A percentile compares a stretch with the other conserved stretches of the same genome.
Conservation (phyloP, 1,140 invertebrate genomes). For the Drosophila rhopaloa region DNA sequence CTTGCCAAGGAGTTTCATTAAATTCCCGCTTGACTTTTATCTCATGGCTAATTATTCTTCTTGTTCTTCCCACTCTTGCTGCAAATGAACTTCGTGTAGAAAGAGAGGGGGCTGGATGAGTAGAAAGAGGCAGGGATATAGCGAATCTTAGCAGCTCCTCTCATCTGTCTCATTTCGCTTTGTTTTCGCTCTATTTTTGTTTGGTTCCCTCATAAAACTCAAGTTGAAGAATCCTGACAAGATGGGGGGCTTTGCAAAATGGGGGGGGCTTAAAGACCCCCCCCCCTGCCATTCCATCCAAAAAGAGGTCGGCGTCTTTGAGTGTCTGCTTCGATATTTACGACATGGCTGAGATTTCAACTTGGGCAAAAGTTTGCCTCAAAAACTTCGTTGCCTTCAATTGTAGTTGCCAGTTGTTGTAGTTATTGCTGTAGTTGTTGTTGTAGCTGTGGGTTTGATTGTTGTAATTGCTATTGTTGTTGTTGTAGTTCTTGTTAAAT, state of each 20-base stretch:
- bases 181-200: slow-evolving; percentile 39
- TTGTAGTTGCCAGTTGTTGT: slow-evolving; percentile 15
- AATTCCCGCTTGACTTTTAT: slow-evolving; percentile 46
- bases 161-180: slow-evolving; percentile 8
- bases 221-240: slow-evolving; percentile 39
- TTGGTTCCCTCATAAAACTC: slow-evolving; percentile 52
- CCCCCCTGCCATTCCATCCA: no score
- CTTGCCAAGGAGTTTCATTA: slow-evolving; percentile 31
- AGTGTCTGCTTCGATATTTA: slow-evolving; percentile 60
- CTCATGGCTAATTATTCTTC: slow-evolving; percentile 52
- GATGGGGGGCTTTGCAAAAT: neutral
- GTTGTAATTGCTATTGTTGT: neutral
- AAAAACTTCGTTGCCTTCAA: slow-evolving; percentile 50
- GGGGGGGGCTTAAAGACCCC: neutral
- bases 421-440: slow-evolving; percentile 5
- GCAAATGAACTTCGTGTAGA: slow-evolving; percentile 49
- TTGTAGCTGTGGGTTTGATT: neutral
- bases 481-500: neutral
- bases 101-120: neutral
- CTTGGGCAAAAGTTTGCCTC: slow-evolving; percentile 46
- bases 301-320: slow-evolving; percentile 12
- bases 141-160: neutral
- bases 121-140: neutral
- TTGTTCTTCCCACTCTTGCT: slow-evolving; percentile 18
- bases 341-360: slow-evolving; percentile 60